Base-by-base conservation (phyloP, 2,797 vertebrate species). In the Diplodus puntazzo region DNA sequence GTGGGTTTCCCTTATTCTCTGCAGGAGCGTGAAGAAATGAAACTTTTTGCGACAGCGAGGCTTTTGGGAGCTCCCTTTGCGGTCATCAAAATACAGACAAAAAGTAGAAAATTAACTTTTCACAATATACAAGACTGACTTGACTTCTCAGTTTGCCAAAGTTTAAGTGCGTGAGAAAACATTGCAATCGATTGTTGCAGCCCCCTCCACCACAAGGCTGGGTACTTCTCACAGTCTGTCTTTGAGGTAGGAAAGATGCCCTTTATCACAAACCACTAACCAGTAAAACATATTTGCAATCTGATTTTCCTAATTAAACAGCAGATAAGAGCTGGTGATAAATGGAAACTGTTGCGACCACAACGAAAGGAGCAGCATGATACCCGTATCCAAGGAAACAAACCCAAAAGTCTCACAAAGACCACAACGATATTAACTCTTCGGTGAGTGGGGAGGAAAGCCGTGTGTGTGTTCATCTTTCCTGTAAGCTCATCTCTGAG, bases 401-500 rank as follows among this genome's bases (percentile, higher is more conserved):
- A 23, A 55, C 61, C 49, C 20, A 25, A 46, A 74, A 30, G 13
- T 63, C 18, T 57, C 20, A 69, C 27, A 46, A 60, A 85, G 79
- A 87, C 87, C 76, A 73, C 83, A 79, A 12, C 0, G n/a, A 27
- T 71, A 75, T 65, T 57, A 73, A 63, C 13, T 50, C 39, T 14
- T 64, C 8, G 17, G 55, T 34, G 25, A 74, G 71, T 59, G 43
- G 48, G 46, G 49, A 62, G 49, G 60, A 39, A 59, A 49, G 54
- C 2, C 0, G 17, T 45, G 27, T 20, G 25, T 12, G 2, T 52
- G 4, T 42, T 80, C 23, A 53, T 23, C 75, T 81, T 94, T 92
- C 90, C 90, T 80, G 90, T 88, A 88, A 92, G 18, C 71, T 69
- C 55, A 27, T 52, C 6, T 67, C 58, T 73, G 80, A 87, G 69